Base-by-base conservation (phyloP, 2,113 vertebrate genomes). In the Nesogale talazaci region DNA sequence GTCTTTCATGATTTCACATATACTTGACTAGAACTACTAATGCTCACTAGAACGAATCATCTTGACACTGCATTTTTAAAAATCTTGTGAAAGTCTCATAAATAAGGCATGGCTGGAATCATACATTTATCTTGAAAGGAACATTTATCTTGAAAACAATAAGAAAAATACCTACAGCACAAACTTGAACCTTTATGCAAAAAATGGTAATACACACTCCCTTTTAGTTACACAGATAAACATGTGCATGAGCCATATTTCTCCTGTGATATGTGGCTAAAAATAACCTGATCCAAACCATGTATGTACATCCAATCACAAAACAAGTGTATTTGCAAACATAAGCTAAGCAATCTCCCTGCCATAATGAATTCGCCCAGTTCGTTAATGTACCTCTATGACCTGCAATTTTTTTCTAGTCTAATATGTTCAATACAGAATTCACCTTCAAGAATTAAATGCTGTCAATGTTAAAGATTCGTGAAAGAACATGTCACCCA, bases 11-110 rank as follows among this genome's bases (percentile, higher is more conserved):
- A 95, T 88, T 94, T 95, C 16, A 79, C 36, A 90, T 94, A 29
- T 59, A 95, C 88, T 86, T 95, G 94, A 90, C 95, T 96, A 95
- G 3, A 89, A 81, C 61, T 92, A 69, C 11, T 88, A 61, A 80
- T 94, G 16, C 61, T 95, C 59, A 92, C 90, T 88, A 95, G 91
- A 95, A 92, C 1, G 69, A 93, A 90, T 96, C 61, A 96, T 97
- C 40, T 38, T n/a, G 31, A 88, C 34, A 95, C 63, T 78, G 23
- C 74, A 95, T 96, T 97, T 94, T 95, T 78, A 89, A 40, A 86
- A 34, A 95, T 23, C 8, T n/a, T 25, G 19, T 83, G 70, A 95
- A 95, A 40, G 16, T 85, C 75, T 56, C 69, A 92, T 74, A 88
- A 90, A 92, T 74, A 91, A 94, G 38, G 91, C 23, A 59, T 15